Percentiles rank a stretch among this genome's conserved stretches.
phyloP scores from a whole-genome alignment of 2,888 invertebrate species.

The Acronicta aceris region DNA sequence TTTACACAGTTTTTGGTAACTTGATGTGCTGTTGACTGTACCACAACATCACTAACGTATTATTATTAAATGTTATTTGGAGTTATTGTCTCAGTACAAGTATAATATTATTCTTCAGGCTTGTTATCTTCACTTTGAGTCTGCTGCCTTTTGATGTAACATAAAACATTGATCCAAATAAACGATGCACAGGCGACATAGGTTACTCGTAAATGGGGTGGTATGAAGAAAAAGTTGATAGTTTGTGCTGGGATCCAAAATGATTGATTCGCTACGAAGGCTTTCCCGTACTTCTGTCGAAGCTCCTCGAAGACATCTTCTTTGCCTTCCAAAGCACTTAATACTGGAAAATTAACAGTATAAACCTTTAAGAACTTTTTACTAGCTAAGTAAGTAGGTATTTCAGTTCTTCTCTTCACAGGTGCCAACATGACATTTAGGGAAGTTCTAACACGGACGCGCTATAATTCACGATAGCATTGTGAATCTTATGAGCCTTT shows the following conservation, averaged over 20 bases:
- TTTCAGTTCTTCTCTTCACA: background rate
- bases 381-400: no score
- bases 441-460: no score
- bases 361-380: background rate
- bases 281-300: conserved; percentile 91
- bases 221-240: conserved; percentile 93
- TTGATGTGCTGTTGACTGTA: no score
- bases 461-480: no score
- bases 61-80: background rate
- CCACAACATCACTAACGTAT: no score
- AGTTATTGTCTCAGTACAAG: no score
- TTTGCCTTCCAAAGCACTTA: conserved; percentile 93
- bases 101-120: background rate
- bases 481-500: no score
- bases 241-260: conserved; percentile 96
- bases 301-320: conserved; percentile 92
- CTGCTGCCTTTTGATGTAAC: conserved; percentile 92
- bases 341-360: conserved; percentile 83
- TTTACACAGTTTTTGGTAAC: no score
- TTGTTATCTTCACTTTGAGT: conserved; percentile 19
- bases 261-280: conserved; percentile 92
- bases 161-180: conserved; percentile 95
- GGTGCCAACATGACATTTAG: no score
- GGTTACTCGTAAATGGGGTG: conserved; percentile 92
- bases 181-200: conserved; percentile 94